These are phyloP conservation scores for Paracyclopina nana DNA, from an alignment of 1,140 invertebrate genomes.

Conservation along the genomic window DNA sequence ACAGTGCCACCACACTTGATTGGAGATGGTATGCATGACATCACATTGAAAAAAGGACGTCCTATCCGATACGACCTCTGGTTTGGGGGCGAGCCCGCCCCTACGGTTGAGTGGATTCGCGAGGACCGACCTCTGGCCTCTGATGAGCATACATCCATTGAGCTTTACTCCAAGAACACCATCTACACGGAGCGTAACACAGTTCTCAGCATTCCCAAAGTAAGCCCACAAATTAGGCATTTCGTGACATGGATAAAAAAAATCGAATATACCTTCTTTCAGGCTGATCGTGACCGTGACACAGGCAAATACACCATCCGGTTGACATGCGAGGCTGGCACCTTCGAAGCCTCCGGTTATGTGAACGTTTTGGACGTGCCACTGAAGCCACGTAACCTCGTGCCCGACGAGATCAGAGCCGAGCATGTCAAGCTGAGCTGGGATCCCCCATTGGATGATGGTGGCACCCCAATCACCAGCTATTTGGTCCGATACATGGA, in stretches of 20 bases:
- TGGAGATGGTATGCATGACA: conserved; percentile 57
- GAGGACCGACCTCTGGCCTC: conserved; percentile 28
- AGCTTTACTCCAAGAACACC: conserved; percentile 23
- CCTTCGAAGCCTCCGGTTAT: conserved; percentile 13
- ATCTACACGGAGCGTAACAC: conserved; percentile 16
- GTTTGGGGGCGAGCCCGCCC: conserved; percentile 81
- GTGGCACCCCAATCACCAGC: conserved; percentile 74
- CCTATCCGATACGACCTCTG: conserved; percentile 78
- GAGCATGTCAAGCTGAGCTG: conserved; percentile 67
- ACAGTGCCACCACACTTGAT: conserved; percentile 74
- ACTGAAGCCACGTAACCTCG: conserved; percentile 55
- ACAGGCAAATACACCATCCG: conserved; percentile 13
- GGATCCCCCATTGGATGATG: conserved; percentile 80
- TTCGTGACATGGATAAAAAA: neutral
- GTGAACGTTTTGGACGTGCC: conserved; percentile 25
- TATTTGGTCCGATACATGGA: conserved; percentile 92
- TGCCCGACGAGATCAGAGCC: conserved; percentile 71
- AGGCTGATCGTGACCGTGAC: conserved; percentile 12
- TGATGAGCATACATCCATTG: conserved; percentile 42
- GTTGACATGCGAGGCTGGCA: conserved; percentile 14
- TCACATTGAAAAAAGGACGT: conserved; percentile 81
- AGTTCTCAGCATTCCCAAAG: conserved; percentile 15
- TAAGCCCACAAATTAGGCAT: neutral
- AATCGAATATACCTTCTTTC: neutral
- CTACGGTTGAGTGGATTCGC: conserved; percentile 70